Base-by-base conservation (phyloP, 2,113 vertebrate species). In the Corythaixoides concolor region DNA sequence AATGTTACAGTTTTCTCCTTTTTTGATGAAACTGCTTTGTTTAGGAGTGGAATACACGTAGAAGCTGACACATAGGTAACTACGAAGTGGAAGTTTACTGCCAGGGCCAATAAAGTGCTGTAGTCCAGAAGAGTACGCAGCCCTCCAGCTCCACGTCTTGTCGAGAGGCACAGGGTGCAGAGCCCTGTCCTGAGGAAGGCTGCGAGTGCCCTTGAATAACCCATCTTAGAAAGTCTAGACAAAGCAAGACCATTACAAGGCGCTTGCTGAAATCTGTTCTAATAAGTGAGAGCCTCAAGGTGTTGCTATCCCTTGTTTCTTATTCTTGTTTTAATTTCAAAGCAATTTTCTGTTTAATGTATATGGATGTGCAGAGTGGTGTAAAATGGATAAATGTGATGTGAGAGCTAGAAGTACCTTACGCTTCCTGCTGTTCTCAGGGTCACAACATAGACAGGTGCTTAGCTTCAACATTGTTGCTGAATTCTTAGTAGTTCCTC, bases 101-200 rank as follows among this genome's bases (percentile, higher is more conserved):
- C 0, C 0, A 19, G 13, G 41, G 33, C 56, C 0, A 0, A 26
- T 6, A 3, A 47, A 56, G 35, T 28, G 52, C 37, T 52, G 12
- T 76, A 49, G 58, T 52, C 52, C 81, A 68, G 56, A 63, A 32
- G 56, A 68, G 33, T 43, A 24, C 37, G 15, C 15, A 50, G 50
- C 21, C 6, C 43, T 79, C 32, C 79, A 76, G 53, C 49, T 79
- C 49, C 49, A 35, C 3, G 5, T 19, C 74, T 94, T 82, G 27
- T 76, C 75, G 64, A 64, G 43, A 94, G 63, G 18, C 59, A 58
- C 39, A 2, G 0, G 0, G 43, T 81, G 35, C 77, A 89, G 60
- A 91, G 69, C 62, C 68, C 47, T 49, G 56, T 24, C 35, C 84
- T 41, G 70, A 77, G 3, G 11, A 68, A 73, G 50, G n/a, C 41